Conservation (phyloP, 2,888 invertebrate species). For the Deladenus siricidicola region DNA sequence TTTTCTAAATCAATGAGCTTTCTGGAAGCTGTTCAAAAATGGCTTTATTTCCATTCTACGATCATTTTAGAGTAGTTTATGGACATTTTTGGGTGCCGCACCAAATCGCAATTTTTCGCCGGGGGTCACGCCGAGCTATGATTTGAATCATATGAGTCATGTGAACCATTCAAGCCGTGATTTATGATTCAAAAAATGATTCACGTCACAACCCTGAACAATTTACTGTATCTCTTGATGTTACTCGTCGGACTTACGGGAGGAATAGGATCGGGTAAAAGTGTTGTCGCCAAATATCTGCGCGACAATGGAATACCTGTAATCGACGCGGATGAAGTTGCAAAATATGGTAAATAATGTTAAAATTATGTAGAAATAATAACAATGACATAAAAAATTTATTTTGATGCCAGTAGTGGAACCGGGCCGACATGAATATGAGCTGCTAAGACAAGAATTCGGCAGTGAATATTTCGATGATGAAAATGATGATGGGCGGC, state of each 20-base stretch:
- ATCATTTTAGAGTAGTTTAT: too few relatives aligned
- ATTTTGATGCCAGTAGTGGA: conserved; percentile 35
- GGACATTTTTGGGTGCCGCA: too few relatives aligned
- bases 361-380: not conserved
- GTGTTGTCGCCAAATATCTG: conserved; percentile 34
- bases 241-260: conserved; percentile 47
- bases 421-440: conserved; percentile 41
- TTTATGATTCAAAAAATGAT: too few relatives aligned
- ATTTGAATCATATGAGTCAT: too few relatives aligned
- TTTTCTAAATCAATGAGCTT: too few relatives aligned
- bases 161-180: too few relatives aligned
- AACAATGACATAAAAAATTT: not conserved
- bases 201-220: too few relatives aligned
- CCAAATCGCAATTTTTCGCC: too few relatives aligned
- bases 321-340: conserved; percentile 48
- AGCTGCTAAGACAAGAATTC: conserved; percentile 37
- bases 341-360: conserved; percentile 36
- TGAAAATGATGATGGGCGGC: conserved; percentile 37
- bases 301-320: conserved; percentile 34
- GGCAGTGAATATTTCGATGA: conserved; percentile 46
- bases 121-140: too few relatives aligned
- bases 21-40: too few relatives aligned
- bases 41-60: too few relatives aligned
- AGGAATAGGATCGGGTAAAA: conserved; percentile 48
- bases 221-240: conserved; percentile 26